Evolutionary conservation across 2,113 vertebrate species (phyloP), one percentile per base, ranked within the genome.

Genomic region (Oreocharis arfaki): DNA sequence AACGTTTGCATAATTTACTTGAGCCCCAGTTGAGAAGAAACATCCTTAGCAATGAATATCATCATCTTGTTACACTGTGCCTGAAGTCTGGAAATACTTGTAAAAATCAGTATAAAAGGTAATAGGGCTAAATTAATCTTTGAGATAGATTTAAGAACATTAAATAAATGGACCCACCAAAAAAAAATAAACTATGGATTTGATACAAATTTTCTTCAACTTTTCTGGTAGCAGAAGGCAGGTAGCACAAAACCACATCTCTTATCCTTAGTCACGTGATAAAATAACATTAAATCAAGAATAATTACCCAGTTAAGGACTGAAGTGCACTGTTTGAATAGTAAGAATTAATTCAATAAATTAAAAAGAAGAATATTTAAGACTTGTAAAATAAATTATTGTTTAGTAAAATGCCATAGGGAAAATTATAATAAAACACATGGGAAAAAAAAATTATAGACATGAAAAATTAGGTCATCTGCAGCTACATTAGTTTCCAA

Each of bases 21-120:
- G 26, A 95, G n/a, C 73, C 49, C 7, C 32, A 82, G 17, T 7
- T 59, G 78, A 90, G 71, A 53, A 93, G 85, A 93, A 89, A 83
- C 67, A 92, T 93, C 91, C 65, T 77, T 61, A 84, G 52, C 61
- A 91, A 61, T 91, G 84, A 85, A 90, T n/a, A 86, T 74, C 50
- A 91, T 64, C 21, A 26, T 63, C 30, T 84, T 80, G 46, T 79
- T 93, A 69, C n/a, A 52, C 49, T n/a, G 11, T 53, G 77, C 53
- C 65, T 89, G 37, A 90, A 90, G 80, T 87, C 39, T 90, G 60
- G 77, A 92, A 93, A 90, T 78, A 71, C 24, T 79, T 87, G 61
- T 33, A 89, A 95, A 94, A 89, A 32, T 55, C 33, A 26, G 5
- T 50, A 26, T 69, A 83, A 90, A 89, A 90, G 22, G 52, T 53